These are phyloP conservation scores for Dicrurus megarhynchus DNA, from an alignment of 2,113 vertebrate species.

Conservation along the genomic window DNA sequence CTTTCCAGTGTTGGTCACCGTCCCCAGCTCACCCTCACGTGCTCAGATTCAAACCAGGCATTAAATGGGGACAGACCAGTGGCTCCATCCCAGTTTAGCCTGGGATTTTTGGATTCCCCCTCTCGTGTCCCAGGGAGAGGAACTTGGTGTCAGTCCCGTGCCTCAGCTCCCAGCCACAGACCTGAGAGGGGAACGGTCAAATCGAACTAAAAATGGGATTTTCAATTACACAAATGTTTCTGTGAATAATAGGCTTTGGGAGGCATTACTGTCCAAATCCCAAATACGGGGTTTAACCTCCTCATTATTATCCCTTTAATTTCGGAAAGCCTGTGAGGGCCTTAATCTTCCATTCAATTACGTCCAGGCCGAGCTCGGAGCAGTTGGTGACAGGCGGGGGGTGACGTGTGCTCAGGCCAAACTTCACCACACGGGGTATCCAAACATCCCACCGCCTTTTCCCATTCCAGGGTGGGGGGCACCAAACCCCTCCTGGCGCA, in stretches of 20 bases:
- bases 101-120: not conserved
- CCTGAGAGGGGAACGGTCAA: accelerated
- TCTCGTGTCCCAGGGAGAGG: accelerated
- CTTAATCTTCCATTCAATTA: not conserved
- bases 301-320: slow-evolving; percentile 4
- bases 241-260: not conserved
- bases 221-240: not conserved
- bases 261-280: not conserved
- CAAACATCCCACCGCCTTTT: accelerated
- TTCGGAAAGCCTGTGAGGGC: not conserved
- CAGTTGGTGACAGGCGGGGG: not conserved
- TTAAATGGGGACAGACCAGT: accelerated
- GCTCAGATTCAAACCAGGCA: not conserved
- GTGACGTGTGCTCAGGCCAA: accelerated
- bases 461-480: accelerated
- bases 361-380: not conserved
- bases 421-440: accelerated
- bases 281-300: not conserved
- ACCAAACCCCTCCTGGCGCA: accelerated
- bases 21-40: accelerated
- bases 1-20: accelerated
- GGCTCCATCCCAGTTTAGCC: not conserved
- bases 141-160: accelerated
- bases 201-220: not conserved
- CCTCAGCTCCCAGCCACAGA: accelerated